A percentile compares a stretch with the other conserved stretches of the same genome.
These are phyloP conservation scores for Zonitis immaculata DNA, from an alignment of 2,888 invertebrate species.

Conservation along the genomic window DNA sequence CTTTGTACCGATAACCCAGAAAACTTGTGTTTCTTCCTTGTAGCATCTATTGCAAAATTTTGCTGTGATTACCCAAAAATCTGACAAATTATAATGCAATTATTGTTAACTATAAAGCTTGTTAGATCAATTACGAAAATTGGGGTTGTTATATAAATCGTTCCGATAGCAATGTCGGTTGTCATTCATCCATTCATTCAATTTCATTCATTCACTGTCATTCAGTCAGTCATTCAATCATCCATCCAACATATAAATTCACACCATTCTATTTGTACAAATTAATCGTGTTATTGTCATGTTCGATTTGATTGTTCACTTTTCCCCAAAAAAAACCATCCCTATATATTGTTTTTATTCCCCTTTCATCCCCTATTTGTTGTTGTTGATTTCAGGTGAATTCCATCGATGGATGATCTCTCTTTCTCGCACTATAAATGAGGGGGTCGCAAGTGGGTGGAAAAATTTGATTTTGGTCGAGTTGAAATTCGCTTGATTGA, in stretches of 20 bases:
- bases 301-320: constrained; percentile 31
- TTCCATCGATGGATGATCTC: constrained; percentile 6
- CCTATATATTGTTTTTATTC: too few species aligned
- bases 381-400: too few species aligned
- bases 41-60: too few species aligned
- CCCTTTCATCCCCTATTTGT: too few species aligned
- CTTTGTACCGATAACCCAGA: too few species aligned
- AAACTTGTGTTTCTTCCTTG: too few species aligned
- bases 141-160: constrained; percentile 21
- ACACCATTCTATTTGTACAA: constrained; percentile 24
- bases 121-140: constrained; percentile 15
- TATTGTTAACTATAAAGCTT: background rate
- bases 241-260: constrained; percentile 1
- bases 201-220: background rate
- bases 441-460: constrained; percentile 25
- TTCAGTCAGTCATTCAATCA: constrained; percentile 1
- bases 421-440: background rate
- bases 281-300: constrained; percentile 35
- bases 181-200: constrained; percentile 33
- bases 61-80: too few species aligned
- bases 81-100: too few species aligned
- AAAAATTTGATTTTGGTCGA: constrained; percentile 23
- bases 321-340: background rate
- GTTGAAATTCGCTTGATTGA: constrained; percentile 23
- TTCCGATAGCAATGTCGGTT: constrained; percentile 32